Evolutionary conservation across 2,113 vertebrate species (phyloP), one percentile per base, ranked within the genome.

Genomic region (Sapayoa aenigma): DNA sequence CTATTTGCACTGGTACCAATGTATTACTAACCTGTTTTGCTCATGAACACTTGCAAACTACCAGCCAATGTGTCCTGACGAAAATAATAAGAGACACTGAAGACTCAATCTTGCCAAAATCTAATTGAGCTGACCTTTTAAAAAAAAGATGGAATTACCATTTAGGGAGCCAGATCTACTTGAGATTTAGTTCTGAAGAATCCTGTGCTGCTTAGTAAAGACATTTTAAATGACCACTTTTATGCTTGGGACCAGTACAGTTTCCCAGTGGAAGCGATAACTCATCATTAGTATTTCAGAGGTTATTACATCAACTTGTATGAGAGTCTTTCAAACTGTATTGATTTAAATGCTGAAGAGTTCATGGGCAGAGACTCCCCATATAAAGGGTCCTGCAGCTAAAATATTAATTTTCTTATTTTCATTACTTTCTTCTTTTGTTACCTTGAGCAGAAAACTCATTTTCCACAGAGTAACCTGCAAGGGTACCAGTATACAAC

Each of bases 31-130:
- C 95, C 84, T 46, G 85, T 96, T 97, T 95, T 97, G 94, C 89
- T 95, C 97, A 92, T 37, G 97, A 98, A 95, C 97, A 96, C 97
- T 98, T 98, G 98, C 98, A 98, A 99, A 98, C 97, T 76, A 97
- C 93, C 83, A 84, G 93, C 80, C 94, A 97, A 71, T 49, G 96
- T 97, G 97, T 98, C 97, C 95, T 93, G 91, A 97, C 66, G 87
- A 97, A 97, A 97, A 94, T 6, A 96, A 74, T 71, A 87, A 92
- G 56, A 96, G 96, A 97, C 97, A 95, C 73, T 96, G 96, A 98
- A 95, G 94, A 96, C 96, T 97, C 97, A 97, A 97, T 98, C 95
- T 96, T 94, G 95, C 94, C 95, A 96, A 98, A 97, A 97, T 93
- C 95, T 97, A 98, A 98, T 97, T 96, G 96, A 89, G 87, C 93